These are phyloP conservation scores for Drosophila austrosaltans DNA, from an alignment of 2,888 invertebrate genomes.

Conservation along the genomic window DNA sequence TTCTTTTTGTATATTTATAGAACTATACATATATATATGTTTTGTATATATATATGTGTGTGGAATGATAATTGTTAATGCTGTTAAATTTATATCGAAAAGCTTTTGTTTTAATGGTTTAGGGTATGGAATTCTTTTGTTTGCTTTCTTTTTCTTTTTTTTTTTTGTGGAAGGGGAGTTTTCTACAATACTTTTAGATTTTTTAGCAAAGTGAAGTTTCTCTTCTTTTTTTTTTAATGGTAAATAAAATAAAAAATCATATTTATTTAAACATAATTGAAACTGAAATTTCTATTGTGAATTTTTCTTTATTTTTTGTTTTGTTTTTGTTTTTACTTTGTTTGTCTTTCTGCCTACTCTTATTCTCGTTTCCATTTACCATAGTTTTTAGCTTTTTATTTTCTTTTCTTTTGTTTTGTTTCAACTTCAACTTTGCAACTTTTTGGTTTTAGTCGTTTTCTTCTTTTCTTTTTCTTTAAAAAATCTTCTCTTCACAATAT, in stretches of 20 bases:
- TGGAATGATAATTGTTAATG: constrained; percentile 32
- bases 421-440: constrained; percentile 53
- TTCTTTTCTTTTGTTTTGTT: constrained; percentile 22
- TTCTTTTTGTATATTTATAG: constrained; percentile 35
- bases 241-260: no score
- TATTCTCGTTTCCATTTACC: constrained; percentile 30
- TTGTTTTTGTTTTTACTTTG: constrained; percentile 30
- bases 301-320: constrained; percentile 18
- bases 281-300: constrained; percentile 15
- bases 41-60: constrained; percentile 17
- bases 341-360: constrained; percentile 33
- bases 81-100: constrained; percentile 49
- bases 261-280: not conserved
- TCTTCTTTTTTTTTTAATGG: not conserved
- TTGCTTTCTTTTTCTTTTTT: constrained; percentile 12
- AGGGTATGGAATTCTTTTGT: constrained; percentile 11
- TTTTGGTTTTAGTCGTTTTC: constrained; percentile 25
- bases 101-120: constrained; percentile 12
- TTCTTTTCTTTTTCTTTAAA: constrained; percentile 45
- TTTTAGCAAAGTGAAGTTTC: constrained; percentile 1
- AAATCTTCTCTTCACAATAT: constrained; percentile 77
- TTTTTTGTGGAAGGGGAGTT: not conserved
- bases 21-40: constrained; percentile 25
- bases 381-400: constrained; percentile 13
- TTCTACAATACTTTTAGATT: constrained; percentile 29